Evolutionary conservation across 2,113 vertebrate genomes (phyloP).

Genomic region (Pelodiscus sinensis): DNA sequence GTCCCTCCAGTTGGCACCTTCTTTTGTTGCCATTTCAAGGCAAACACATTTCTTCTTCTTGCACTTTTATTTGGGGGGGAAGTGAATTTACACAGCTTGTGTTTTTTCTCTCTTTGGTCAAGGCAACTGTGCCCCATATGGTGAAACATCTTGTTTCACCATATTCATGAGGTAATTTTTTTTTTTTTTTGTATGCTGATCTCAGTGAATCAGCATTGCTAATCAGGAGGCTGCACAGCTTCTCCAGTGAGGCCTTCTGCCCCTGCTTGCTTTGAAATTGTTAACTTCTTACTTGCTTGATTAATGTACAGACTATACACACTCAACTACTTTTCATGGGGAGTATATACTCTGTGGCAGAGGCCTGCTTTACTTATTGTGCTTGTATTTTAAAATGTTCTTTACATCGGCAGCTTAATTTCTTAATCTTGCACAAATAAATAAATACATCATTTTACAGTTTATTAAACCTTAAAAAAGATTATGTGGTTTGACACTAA

Average conservation of each 20-base stretch:
- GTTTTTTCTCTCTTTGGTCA: background rate
- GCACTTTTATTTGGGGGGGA: background rate
- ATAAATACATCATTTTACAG: background rate
- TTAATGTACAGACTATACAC: background rate
- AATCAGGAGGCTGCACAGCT: background rate
- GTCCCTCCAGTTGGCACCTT: background rate
- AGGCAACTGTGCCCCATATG: background rate
- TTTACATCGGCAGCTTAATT: constrained; percentile 20
- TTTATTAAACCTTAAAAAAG: constrained; percentile 17
- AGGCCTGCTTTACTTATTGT: background rate
- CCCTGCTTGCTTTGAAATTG: background rate
- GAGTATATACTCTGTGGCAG: background rate
- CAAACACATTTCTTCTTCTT: background rate
- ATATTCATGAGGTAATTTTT: background rate
- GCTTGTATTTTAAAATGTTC: background rate
- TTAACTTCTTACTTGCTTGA: background rate
- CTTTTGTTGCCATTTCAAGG: background rate
- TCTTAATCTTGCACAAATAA: constrained; percentile 1
- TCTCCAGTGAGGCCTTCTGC: background rate
- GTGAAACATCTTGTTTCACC: background rate
- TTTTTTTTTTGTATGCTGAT: background rate
- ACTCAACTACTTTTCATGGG: rapidly evolving
- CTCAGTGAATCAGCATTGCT: background rate
- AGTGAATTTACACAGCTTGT: background rate
- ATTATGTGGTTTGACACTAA: background rate